A percentile compares a stretch with the other conserved stretches of the same genome.
Conservation (phyloP, 2,113 vertebrate genomes). For the Catharus minimus region DNA sequence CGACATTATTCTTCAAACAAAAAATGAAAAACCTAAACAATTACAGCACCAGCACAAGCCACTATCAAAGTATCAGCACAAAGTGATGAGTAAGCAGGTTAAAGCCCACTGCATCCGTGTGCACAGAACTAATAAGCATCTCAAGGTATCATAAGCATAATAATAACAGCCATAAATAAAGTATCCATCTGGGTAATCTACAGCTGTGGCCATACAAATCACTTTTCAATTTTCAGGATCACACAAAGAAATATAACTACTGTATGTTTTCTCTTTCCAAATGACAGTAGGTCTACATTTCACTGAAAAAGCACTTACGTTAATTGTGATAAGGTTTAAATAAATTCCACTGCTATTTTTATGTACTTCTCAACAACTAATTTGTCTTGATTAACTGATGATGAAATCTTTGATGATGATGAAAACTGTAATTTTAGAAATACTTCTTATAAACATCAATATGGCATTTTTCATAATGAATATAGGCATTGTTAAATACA, state of each 20-base stretch:
- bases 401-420: constrained; percentile 3
- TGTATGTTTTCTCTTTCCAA: background rate
- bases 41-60: background rate
- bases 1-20: background rate
- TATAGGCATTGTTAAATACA: background rate
- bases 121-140: background rate
- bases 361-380: background rate
- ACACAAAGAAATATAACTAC: background rate
- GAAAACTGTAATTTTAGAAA: background rate
- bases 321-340: constrained; percentile 23
- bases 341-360: constrained; percentile 16
- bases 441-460: constrained; percentile 34
- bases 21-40: accelerated
- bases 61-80: background rate
- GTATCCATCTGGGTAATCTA: background rate
- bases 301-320: constrained; percentile 1
- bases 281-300: background rate
- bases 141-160: background rate
- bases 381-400: constrained; percentile 22
- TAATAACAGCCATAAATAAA: constrained; percentile 10
- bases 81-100: background rate
- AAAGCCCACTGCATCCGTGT: background rate
- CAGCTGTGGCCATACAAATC: constrained; percentile 14
- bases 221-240: background rate
- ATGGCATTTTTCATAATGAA: constrained; percentile 16